A percentile compares a stretch with the other conserved stretches of the same genome.
Conservation (phyloP, 2,113 vertebrate species). For the Sylvicapra grimmia region DNA sequence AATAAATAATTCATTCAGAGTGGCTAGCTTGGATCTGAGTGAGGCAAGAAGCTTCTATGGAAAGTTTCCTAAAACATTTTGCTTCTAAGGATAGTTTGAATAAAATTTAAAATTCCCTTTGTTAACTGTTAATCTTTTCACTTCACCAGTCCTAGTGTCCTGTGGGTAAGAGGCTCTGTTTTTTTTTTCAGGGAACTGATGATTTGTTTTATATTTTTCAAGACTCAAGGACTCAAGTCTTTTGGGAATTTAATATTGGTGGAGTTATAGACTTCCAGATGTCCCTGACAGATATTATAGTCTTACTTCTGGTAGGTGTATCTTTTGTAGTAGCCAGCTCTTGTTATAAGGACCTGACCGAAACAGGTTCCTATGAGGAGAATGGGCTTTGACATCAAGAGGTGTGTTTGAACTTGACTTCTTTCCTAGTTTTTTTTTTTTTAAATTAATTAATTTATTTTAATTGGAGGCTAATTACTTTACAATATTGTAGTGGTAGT, state of each 20-base stretch:
- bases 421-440: not conserved
- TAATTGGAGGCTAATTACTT: not conserved
- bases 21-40: not conserved
- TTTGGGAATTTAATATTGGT: not conserved
- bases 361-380: not conserved
- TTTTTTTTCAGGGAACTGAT: not conserved
- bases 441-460: not conserved
- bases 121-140: not conserved
- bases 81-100: slow-evolving; percentile 7
- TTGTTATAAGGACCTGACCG: not conserved
- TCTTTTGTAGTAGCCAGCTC: not conserved
- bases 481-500: not conserved
- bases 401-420: not conserved
- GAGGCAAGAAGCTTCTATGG: not conserved
- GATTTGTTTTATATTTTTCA: not conserved
- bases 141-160: not conserved
- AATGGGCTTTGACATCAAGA: not conserved
- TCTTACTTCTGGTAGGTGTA: not conserved
- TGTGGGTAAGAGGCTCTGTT: not conserved
- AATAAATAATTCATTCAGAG: not conserved
- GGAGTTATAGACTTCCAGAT: not conserved
- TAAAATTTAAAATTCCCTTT: not conserved
- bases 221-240: not conserved
- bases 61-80: not conserved
- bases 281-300: not conserved